These are phyloP conservation scores for Odontophorus gujanensis DNA, from an alignment of 2,113 vertebrate genomes.

Conservation along the genomic window DNA sequence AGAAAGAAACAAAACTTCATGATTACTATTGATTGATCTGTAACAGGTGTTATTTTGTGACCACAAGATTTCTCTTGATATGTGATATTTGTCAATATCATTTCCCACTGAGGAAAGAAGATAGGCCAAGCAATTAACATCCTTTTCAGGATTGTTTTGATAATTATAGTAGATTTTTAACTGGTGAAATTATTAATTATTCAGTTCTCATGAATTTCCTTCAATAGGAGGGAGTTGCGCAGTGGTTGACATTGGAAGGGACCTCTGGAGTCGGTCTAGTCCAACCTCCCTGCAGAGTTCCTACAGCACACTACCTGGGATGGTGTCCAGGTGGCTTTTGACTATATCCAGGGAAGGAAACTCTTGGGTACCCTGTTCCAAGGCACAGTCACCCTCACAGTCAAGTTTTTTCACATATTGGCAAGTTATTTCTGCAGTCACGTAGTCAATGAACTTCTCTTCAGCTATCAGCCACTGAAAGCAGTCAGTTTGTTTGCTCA, in stretches of 20 bases:
- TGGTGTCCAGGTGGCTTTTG: not conserved
- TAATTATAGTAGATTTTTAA: conserved; percentile 65
- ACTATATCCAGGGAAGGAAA: not conserved
- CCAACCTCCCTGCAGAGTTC: not conserved
- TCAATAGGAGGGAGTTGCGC: conserved; percentile 3
- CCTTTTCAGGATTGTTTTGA: conserved; percentile 1
- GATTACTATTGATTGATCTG: conserved; percentile 58
- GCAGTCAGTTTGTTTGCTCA: not conserved
- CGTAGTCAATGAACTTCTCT: not conserved
- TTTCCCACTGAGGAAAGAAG: conserved; percentile 47
- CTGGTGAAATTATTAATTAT: conserved; percentile 64
- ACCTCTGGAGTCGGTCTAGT: not conserved
- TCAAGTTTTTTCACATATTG: not conserved
- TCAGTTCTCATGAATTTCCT: conserved; percentile 34
- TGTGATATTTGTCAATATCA: conserved; percentile 59
- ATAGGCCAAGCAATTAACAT: conserved; percentile 63
- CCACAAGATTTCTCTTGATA: conserved; percentile 25
- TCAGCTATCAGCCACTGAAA: not conserved
- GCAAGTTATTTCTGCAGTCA: conserved; percentile 11
- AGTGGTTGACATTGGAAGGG: not conserved
- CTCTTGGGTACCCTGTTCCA: not conserved
- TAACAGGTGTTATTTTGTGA: conserved; percentile 43
- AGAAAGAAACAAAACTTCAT: conserved; percentile 49
- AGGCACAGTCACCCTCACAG: not conserved
- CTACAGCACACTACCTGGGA: not conserved